A percentile compares a stretch with the other conserved stretches of the same genome.
phyloP scores from a whole-genome alignment of 2,113 vertebrate genomes.

The Rhynchomys soricoides region DNA sequence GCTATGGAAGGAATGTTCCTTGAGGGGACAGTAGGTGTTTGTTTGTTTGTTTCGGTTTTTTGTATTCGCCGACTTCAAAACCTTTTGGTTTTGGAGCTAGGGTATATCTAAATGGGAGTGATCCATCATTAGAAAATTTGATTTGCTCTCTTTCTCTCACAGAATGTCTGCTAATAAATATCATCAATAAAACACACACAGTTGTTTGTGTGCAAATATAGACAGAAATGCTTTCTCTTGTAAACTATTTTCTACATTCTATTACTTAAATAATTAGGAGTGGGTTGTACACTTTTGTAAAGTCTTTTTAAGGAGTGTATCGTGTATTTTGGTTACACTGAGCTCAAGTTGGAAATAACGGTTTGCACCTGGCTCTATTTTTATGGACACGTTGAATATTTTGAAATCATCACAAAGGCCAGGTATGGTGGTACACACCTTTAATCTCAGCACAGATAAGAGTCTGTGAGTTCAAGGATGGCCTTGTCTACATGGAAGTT shows the following conservation, averaged over 20 bases:
- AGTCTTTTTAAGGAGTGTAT: neutral
- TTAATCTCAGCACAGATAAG: neutral
- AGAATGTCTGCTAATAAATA: neutral
- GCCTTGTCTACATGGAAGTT: neutral
- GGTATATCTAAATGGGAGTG: neutral
- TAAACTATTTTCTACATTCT: constrained; percentile 12
- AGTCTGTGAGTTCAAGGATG: neutral
- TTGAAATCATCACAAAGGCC: neutral
- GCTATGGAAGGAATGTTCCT: neutral
- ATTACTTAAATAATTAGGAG: constrained; percentile 29
- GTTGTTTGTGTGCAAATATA: neutral
- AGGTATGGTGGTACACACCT: neutral
- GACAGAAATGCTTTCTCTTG: neutral
- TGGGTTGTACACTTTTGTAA: neutral
- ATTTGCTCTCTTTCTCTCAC: constrained; percentile 18
- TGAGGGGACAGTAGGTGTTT: neutral
- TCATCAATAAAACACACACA: neutral
- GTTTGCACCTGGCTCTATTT: neutral
- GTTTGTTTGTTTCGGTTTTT: neutral
- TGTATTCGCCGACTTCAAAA: constrained; percentile 13
- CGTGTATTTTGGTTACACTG: neutral
- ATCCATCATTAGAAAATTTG: neutral
- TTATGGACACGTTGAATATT: neutral
- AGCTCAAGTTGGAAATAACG: neutral
- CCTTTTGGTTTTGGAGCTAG: constrained; percentile 31